Base-by-base conservation (phyloP, 2,888 invertebrate species). In the Dioctria linearis region DNA sequence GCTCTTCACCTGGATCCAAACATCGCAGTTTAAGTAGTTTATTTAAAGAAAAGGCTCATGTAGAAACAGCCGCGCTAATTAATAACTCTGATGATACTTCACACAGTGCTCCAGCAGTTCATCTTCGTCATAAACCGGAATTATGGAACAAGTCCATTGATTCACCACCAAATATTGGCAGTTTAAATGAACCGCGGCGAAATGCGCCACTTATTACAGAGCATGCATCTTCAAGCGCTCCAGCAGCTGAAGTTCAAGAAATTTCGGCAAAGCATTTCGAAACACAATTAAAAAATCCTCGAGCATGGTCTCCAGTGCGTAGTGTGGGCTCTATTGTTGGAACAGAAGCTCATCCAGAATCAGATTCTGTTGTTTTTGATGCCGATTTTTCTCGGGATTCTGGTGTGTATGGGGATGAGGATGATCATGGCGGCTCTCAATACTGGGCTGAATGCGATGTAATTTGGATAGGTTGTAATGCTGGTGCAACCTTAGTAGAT, bases 281-380 rank as follows among this genome's bases (percentile, higher is more conserved):
- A 88, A 92, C 92, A 4, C 93, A 93, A 83, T 88, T 93, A n/a
- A 94, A 93, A 85, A 95, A 95, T 88, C 95, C 95, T 37, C 92
- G 95, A 85, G 95, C 95, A 43, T 95, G 96, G 95, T 95, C 95
- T 86, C 96, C 96, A 25, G 95, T 95, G n/a, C 92, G 95, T 83
- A 95, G 95, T 86, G 95, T 95, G 6, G 96, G 96, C 8, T 95
- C 95, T 40, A 94, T 95, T 71, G 93, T 91, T 3, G 95, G 95
- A 2, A 94, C 94, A 85, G 95, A 96, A 88, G 95, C 94, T n/a
- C 95, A 95, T 87, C 95, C 95, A 3, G 95, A 95, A 86, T 94
- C 94, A 83, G 95, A 95, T 86, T 94, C 95, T 75, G 93, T 94
- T 85, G 93, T 95, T 8, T 95, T 95, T 88, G 94, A 94, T 90